A percentile compares a stretch with the other conserved stretches of the same genome.
Conservation (phyloP, 2,888 invertebrate genomes). For the Petrophora chlorosata region DNA sequence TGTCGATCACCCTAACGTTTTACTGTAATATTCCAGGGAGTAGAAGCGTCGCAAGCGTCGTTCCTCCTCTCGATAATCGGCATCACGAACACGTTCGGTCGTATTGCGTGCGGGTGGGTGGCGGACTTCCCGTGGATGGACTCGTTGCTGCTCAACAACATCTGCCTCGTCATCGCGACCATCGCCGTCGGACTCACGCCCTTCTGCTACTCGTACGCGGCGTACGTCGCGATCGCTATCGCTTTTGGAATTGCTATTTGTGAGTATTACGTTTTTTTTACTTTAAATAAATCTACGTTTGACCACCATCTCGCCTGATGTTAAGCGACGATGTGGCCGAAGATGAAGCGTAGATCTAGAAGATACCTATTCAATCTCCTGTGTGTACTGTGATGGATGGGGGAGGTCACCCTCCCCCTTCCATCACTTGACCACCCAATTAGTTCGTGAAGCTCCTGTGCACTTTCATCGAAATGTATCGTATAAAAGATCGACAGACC, state of each 20-base stretch:
- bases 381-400: too few relatives aligned
- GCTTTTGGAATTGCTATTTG: constrained; percentile 96
- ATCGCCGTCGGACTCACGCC: constrained; percentile 91
- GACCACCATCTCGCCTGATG: too few relatives aligned
- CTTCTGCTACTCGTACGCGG: constrained; percentile 89
- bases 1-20: background rate
- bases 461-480: too few relatives aligned
- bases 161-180: constrained; percentile 95
- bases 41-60: constrained; percentile 88
- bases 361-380: too few relatives aligned
- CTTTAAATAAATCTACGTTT: too few relatives aligned
- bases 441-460: too few relatives aligned
- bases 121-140: constrained; percentile 97
- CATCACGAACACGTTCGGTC: constrained; percentile 97
- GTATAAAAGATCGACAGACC: too few relatives aligned
- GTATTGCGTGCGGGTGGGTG: constrained; percentile 94
- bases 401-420: too few relatives aligned
- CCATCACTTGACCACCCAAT: too few relatives aligned
- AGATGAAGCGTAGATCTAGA: too few relatives aligned
- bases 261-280: constrained; percentile 72
- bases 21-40: constrained; percentile 81
- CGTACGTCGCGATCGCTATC: constrained; percentile 91
- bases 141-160: constrained; percentile 95
- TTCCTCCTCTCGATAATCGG: constrained; percentile 92
- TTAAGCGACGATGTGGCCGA: too few relatives aligned